A percentile compares a stretch with the other conserved stretches of the same genome.
These are phyloP conservation scores for Sparidentex hasta DNA, from an alignment of 2,797 vertebrate species.

Conservation along the genomic window DNA sequence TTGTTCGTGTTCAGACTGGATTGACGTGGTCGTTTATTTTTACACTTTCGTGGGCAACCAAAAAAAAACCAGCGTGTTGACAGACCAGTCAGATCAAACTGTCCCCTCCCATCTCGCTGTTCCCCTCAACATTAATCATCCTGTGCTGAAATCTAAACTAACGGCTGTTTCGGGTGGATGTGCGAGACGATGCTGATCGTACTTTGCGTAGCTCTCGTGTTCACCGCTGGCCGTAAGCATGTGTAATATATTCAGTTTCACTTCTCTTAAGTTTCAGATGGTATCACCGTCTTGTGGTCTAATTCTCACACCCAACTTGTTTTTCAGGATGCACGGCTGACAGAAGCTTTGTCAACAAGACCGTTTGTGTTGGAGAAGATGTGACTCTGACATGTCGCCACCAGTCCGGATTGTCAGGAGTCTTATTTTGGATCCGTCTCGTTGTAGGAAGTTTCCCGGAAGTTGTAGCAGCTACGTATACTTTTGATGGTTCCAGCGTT, in stretches of 20 bases:
- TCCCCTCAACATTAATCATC: neutral
- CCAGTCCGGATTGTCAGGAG: rapidly evolving
- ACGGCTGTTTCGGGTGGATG: neutral
- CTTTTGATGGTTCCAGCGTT: rapidly evolving
- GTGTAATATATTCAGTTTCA: rapidly evolving
- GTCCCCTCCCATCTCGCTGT: constrained; percentile 23
- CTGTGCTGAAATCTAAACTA: neutral
- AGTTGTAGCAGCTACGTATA: constrained; percentile 40
- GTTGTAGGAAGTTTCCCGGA: constrained; percentile 46
- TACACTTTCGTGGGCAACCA: neutral
- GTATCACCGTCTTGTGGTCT: neutral
- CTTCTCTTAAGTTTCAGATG: neutral
- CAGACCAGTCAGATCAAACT: constrained; percentile 29
- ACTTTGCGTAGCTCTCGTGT: neutral
- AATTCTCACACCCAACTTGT: neutral
- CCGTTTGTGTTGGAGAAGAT: constrained; percentile 25
- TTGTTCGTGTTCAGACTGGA: neutral
- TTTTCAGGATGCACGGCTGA: constrained; percentile 44
- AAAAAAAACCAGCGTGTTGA: constrained; percentile 6
- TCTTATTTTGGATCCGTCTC: constrained; percentile 32
- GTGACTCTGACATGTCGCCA: constrained; percentile 42
- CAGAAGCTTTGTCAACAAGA: constrained; percentile 13
- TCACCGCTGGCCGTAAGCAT: constrained; percentile 33
- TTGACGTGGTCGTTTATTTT: neutral
- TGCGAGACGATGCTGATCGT: constrained; percentile 25